Conservation (phyloP, 2,113 vertebrate genomes). For the Malurus melanocephalus region DNA sequence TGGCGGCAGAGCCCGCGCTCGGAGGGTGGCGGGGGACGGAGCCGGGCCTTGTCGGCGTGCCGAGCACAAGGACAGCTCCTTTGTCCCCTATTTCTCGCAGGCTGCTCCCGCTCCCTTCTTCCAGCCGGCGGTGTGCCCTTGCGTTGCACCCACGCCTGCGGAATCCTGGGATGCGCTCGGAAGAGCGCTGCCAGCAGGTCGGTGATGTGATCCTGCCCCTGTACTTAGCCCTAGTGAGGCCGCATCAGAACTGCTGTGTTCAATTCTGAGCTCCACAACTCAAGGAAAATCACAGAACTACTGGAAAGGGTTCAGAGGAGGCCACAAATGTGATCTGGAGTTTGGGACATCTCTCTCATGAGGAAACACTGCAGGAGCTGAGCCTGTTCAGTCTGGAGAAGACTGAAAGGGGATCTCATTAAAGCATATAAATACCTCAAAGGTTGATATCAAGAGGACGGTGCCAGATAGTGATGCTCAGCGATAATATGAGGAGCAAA, state of each 20-base stretch:
- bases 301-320: not conserved
- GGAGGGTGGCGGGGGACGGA: rapidly evolving
- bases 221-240: not conserved
- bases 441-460: not conserved
- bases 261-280: not conserved
- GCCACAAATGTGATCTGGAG: not conserved
- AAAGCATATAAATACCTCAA: too few species aligned
- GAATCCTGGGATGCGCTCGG: not conserved
- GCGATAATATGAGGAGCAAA: not conserved
- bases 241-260: not conserved
- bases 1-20: not conserved
- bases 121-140: not conserved
- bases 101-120: not conserved
- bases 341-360: not conserved
- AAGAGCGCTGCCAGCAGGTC: not conserved
- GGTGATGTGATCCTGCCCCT: not conserved
- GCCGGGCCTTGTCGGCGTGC: rapidly evolving
- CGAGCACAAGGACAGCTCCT: rapidly evolving
- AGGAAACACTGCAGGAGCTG: not conserved
- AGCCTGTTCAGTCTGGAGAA: not conserved
- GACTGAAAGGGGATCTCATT: too few species aligned
- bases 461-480: not conserved
- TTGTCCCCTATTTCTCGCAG: rapidly evolving
- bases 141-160: not conserved
- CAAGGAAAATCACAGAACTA: not conserved